A percentile compares a stretch with the other conserved stretches of the same genome.
Conservation (phyloP, 2,888 invertebrate genomes). For the Ellobium chinense region DNA sequence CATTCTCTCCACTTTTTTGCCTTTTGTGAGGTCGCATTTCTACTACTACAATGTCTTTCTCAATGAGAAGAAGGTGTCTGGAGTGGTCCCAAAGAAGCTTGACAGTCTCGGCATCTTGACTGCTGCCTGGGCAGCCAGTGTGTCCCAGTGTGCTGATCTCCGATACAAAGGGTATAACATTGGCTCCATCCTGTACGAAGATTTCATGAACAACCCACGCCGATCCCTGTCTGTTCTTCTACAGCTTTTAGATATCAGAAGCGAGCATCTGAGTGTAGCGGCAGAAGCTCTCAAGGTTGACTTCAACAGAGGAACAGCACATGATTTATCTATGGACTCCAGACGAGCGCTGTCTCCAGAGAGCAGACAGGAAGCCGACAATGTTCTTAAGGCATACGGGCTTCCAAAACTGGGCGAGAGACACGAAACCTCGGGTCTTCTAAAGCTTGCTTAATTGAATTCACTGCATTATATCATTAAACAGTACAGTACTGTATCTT, state of each 20-base stretch:
- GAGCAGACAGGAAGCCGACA: constrained; percentile 65
- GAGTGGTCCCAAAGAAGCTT: constrained; percentile 55
- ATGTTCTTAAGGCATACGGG: constrained; percentile 65
- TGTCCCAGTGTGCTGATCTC: constrained; percentile 60
- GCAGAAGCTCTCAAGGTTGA: constrained; percentile 68
- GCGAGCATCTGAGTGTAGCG: constrained; percentile 64
- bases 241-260: constrained; percentile 62
- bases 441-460: constrained; percentile 42
- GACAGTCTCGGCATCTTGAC: constrained; percentile 66
- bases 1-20: constrained; percentile 63
- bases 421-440: constrained; percentile 65
- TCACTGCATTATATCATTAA: too few species aligned
- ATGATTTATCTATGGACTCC: constrained; percentile 56
- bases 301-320: constrained; percentile 58
- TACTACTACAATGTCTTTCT: constrained; percentile 62
- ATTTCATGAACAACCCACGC: constrained; percentile 69
- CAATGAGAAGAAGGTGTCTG: constrained; percentile 59
- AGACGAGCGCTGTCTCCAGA: constrained; percentile 60
- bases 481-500: too few species aligned
- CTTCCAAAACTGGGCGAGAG: constrained; percentile 70
- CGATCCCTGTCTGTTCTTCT: constrained; percentile 63
- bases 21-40: constrained; percentile 60
- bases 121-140: constrained; percentile 67
- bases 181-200: constrained; percentile 69
- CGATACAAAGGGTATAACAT: constrained; percentile 64